Conservation (phyloP, 2,797 vertebrate species). For the Ctenosaura bakeri region DNA sequence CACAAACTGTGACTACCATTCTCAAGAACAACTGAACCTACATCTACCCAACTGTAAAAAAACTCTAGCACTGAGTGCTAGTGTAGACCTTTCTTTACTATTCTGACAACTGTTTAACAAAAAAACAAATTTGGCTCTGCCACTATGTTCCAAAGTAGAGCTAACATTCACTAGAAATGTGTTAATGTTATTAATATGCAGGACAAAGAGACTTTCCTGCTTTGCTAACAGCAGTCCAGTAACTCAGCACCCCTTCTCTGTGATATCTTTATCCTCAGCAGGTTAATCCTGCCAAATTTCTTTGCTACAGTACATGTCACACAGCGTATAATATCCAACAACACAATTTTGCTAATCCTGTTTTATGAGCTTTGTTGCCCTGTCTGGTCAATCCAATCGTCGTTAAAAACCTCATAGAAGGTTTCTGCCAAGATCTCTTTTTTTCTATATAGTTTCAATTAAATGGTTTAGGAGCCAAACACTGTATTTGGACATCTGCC, state of each 20-base stretch:
- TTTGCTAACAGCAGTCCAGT: constrained; percentile 79
- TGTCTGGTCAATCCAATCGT: constrained; percentile 86
- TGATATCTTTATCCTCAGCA: constrained; percentile 82
- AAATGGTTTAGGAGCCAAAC: constrained; percentile 82
- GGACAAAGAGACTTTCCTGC: constrained; percentile 77
- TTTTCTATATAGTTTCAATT: constrained; percentile 81
- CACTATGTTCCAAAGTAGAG: background rate
- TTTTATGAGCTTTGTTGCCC: constrained; percentile 86
- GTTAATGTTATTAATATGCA: constrained; percentile 69
- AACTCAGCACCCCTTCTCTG: constrained; percentile 82
- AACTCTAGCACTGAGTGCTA: too few species aligned
- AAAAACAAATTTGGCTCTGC: background rate
- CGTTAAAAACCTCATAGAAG: constrained; percentile 73
- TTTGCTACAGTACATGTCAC: constrained; percentile 80
- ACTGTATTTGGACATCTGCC: constrained; percentile 82
- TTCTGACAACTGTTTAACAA: fast-evolving
- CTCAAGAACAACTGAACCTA: background rate
- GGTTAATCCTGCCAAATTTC: constrained; percentile 86
- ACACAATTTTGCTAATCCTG: constrained; percentile 86
- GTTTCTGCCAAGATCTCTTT: constrained; percentile 80
- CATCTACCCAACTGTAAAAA: background rate
- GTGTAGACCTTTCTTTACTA: background rate
- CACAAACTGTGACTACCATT: background rate
- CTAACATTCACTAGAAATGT: constrained; percentile 43
- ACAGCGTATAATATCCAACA: constrained; percentile 84